Conservation (phyloP, 2,888 invertebrate genomes). For the Patella ulyssiponensis region DNA sequence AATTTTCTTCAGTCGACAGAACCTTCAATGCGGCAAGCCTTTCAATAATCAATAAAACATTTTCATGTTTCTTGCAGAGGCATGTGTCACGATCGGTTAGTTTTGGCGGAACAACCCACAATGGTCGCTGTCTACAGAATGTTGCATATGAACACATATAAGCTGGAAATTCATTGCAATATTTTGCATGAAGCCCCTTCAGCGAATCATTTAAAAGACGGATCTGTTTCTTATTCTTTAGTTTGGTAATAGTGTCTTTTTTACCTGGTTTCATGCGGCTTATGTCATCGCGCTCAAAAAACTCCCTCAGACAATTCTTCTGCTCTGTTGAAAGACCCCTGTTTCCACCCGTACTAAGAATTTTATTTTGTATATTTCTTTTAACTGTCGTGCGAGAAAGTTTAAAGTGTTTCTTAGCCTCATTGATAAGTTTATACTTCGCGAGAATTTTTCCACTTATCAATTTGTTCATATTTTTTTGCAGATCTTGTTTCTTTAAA, state of each 20-base stretch:
- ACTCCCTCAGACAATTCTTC: not conserved
- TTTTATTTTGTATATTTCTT: not conserved
- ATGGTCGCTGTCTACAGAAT: constrained; percentile 40
- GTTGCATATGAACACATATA: constrained; percentile 40
- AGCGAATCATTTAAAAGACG: constrained; percentile 34
- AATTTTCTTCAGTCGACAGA: not conserved
- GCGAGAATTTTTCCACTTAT: not conserved
- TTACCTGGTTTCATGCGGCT: constrained; percentile 41
- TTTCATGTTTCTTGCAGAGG: constrained; percentile 38
- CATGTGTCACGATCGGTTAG: constrained; percentile 42
- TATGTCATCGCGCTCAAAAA: constrained; percentile 33
- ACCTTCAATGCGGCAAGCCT: constrained; percentile 15
- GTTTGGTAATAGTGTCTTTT: not conserved
- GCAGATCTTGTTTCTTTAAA: not conserved
- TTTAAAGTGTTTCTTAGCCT: not conserved
- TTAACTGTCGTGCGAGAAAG: not conserved
- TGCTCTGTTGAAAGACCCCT: not conserved
- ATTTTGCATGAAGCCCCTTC: constrained; percentile 38
- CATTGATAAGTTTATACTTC: not conserved
- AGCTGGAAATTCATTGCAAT: constrained; percentile 19
- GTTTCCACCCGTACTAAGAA: not conserved
- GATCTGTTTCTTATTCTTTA: constrained; percentile 36
- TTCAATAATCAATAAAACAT: constrained; percentile 29
- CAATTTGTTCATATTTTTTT: not conserved
- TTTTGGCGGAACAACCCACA: constrained; percentile 35